These are phyloP conservation scores for Odiellus spinosus DNA, from an alignment of 2,888 invertebrate genomes.

Conservation along the genomic window DNA sequence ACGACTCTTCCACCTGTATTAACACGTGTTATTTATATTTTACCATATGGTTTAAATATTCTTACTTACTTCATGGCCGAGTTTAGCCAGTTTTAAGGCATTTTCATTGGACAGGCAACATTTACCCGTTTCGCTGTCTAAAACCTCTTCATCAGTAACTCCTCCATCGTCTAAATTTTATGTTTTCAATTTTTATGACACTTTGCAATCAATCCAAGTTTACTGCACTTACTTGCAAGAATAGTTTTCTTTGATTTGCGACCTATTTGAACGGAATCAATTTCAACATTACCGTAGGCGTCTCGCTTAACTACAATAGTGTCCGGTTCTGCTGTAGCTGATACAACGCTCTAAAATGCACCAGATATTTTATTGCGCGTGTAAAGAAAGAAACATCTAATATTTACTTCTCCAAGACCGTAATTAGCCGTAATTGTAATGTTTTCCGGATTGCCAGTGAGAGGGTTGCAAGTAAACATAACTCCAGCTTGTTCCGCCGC, in stretches of 20 bases:
- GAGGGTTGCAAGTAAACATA: conserved; percentile 62
- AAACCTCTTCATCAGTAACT: too few relatives aligned
- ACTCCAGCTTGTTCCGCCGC: conserved; percentile 50
- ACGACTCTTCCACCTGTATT: conserved; percentile 43
- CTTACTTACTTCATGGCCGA: neutral
- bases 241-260: too few relatives aligned
- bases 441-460: conserved; percentile 46
- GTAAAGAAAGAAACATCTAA: too few relatives aligned
- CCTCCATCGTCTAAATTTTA: too few relatives aligned
- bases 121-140: too few relatives aligned
- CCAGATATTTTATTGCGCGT: too few relatives aligned
- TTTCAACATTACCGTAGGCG: neutral
- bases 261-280: too few relatives aligned
- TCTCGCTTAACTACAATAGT: conserved; percentile 42
- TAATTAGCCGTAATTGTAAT: conserved; percentile 60
- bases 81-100: neutral
- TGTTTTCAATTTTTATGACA: too few relatives aligned
- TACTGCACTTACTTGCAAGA: too few relatives aligned
- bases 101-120: too few relatives aligned
- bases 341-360: conserved; percentile 51
- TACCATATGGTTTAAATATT: neutral
- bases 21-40: neutral
- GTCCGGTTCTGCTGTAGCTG: conserved; percentile 59
- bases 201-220: too few relatives aligned
- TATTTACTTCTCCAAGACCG: conserved; percentile 51